Evolutionary conservation across 2,888 invertebrate genomes (phyloP), one percentile per base, ranked within the genome.

Genomic region (Gryllus longicercus): DNA sequence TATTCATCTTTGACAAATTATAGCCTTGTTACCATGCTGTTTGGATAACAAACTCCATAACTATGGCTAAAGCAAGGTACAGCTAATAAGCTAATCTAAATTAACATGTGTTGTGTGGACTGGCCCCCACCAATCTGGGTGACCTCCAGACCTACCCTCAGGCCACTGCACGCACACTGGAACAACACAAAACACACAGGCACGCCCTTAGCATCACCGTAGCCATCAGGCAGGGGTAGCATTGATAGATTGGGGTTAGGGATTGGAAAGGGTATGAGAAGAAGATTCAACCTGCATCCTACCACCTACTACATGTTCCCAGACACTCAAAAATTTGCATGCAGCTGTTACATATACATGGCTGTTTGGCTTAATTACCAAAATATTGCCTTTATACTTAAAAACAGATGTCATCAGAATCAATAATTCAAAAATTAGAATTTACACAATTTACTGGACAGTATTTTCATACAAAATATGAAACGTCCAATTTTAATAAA

Each of bases 111-210:
- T 63, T 63, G 63, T 18, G 63, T 63, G 63, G 63, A 63, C n/a
- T n/a, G 63, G 63, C 63, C 63, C 63, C 63, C 63, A 63, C 63
- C 63, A 63, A 63, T 63, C 63, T 63, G 63, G 63, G 63, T 63
- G 51, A 76, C 79, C 80, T 81, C 79, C 80, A 82, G 86, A 89
- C 92, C 92, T 91, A 93, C 94, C 94, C 91, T 95, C 95, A 85
- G 95, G 95, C 95, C 95, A 96, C 89, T 95, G 95, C 87, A 95
- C 94, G 90, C 95, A 95, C 88, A 96, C 95, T 93, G 94, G 87
- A 91, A 93, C 92, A 92, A 89, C 81, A 87, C 87, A 87, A 86
- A 86, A 85, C 80, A 82, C 80, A 80, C 82, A 81, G 63, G 78
- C 82, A 81, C 78, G 78, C 82, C 80, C 80, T 82, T 82, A 81